Percentiles rank a stretch among this genome's conserved stretches.
Conservation (phyloP, 2,797 vertebrate species). For the Syndactyla subalaris region DNA sequence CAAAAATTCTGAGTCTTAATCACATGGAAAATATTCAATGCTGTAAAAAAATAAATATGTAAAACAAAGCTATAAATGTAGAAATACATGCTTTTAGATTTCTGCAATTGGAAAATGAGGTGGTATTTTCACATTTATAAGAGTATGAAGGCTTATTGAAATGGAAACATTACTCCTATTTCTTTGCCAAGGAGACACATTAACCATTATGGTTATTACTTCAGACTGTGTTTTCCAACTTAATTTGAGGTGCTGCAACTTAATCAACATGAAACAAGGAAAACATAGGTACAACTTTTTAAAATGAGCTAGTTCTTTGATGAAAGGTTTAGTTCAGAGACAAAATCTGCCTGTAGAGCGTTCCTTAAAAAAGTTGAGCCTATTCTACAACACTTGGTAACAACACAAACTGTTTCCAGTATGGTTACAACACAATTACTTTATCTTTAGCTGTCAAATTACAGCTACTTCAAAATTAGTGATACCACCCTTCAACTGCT, state of each 20-base stretch:
- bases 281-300: fast-evolving
- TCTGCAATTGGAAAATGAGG: not conserved
- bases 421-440: not conserved
- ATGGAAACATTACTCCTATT: not conserved
- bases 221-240: not conserved
- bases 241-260: not conserved
- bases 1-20: not conserved
- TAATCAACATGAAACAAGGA: not conserved
- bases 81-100: not conserved
- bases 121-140: not conserved
- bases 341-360: not conserved
- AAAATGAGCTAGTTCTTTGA: not conserved
- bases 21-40: not conserved
- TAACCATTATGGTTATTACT: not conserved
- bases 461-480: not conserved
- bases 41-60: not conserved
- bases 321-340: not conserved
- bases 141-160: not conserved
- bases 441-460: not conserved
- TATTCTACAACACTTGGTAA: not conserved
- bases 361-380: not conserved
- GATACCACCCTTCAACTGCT: not conserved
- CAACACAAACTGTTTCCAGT: not conserved
- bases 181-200: not conserved
- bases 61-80: slow-evolving; percentile 1